These are phyloP conservation scores for Leuciscus waleckii DNA, from an alignment of 2,797 vertebrate genomes.

Conservation along the genomic window DNA sequence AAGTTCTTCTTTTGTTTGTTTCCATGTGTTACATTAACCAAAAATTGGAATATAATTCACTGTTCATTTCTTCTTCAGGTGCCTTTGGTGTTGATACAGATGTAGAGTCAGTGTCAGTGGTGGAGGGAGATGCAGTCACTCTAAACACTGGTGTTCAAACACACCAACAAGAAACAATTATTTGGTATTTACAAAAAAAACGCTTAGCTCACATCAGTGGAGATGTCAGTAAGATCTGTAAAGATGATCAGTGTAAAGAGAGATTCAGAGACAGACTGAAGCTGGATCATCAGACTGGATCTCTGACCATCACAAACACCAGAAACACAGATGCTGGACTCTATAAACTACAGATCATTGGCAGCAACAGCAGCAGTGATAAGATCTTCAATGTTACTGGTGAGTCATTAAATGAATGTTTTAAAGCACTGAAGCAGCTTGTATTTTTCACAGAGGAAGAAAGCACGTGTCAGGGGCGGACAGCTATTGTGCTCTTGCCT, in stretches of 20 bases:
- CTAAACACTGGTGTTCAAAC: background rate
- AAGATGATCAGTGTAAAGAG: background rate
- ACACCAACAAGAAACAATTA: background rate
- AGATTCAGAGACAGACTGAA: background rate
- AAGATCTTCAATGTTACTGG: background rate
- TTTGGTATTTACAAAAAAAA: fast-evolving
- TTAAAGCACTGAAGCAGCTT: too few species aligned
- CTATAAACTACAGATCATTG: too few species aligned
- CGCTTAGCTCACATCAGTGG: background rate
- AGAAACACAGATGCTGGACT: fast-evolving
- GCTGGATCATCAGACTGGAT: background rate
- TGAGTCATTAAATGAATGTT: background rate
- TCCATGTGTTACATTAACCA: too few species aligned
- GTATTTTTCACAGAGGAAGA: too few species aligned
- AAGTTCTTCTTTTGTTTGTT: too few species aligned
- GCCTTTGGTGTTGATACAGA: background rate
- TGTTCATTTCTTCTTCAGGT: background rate
- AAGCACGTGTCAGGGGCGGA: too few species aligned
- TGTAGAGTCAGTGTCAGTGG: background rate
- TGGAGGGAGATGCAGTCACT: background rate
- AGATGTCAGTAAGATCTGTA: background rate
- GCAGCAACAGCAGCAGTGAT: background rate
- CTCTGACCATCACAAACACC: too few species aligned
- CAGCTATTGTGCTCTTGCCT: too few species aligned
- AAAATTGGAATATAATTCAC: background rate